phyloP scores from a whole-genome alignment of 1,140 invertebrate genomes.

The Drosophila arizonae region DNA sequence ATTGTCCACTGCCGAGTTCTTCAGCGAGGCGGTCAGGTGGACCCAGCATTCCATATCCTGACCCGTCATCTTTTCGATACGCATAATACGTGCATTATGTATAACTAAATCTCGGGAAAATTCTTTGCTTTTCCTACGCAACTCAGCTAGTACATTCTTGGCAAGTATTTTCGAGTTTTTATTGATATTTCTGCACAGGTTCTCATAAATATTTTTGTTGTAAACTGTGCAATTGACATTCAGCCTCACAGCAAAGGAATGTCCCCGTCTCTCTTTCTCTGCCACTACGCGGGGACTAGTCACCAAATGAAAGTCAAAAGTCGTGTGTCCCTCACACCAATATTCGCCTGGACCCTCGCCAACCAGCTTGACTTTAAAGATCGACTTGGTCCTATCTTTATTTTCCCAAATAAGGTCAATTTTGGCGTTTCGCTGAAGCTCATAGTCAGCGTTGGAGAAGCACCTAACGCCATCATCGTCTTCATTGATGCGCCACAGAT shows the following conservation, averaged over 20 bases:
- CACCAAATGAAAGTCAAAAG: conserved; percentile 58
- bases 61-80: conserved; percentile 29
- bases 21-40: conserved; percentile 43
- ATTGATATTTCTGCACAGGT: conserved; percentile 14
- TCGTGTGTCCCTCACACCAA: conserved; percentile 83
- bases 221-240: conserved; percentile 24
- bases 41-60: conserved; percentile 23
- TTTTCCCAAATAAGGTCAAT: conserved; percentile 68
- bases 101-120: conserved; percentile 49
- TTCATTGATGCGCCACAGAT: conserved; percentile 57
- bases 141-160: conserved; percentile 14
- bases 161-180: conserved; percentile 9
- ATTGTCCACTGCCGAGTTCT: conserved; percentile 40
- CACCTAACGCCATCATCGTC: conserved; percentile 68
- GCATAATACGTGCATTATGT: conserved; percentile 57
- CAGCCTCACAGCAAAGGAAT: conserved; percentile 72
- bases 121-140: background rate
- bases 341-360: conserved; percentile 82
- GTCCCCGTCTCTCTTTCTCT: conserved; percentile 58
- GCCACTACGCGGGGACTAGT: conserved; percentile 56
- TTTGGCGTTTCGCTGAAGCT: conserved; percentile 48
- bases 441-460: conserved; percentile 72
- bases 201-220: background rate
- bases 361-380: conserved; percentile 68
- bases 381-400: conserved; percentile 42